Evolutionary conservation across 2,888 invertebrate species (phyloP).

Genomic region (Plutella xylostella): DNA sequence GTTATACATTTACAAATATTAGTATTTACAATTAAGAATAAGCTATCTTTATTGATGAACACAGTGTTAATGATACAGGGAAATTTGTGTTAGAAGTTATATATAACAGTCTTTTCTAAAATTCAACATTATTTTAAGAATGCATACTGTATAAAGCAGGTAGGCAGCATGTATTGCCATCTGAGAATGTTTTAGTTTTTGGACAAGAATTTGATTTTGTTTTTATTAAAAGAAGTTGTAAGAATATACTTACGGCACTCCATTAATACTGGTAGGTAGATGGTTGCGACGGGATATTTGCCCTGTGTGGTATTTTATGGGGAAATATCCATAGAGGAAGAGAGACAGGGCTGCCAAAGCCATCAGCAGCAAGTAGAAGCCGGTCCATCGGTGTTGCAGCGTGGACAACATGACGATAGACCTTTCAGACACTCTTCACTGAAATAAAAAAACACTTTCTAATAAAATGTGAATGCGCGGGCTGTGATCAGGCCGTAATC

Average conservation of each 20-base stretch:
- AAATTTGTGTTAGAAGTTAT: no score
- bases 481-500: slow-evolving; percentile 6
- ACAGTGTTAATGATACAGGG: no score
- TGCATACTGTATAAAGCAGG: no score
- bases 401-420: slow-evolving; percentile 40
- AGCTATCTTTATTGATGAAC: no score
- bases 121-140: no score
- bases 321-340: slow-evolving; percentile 74
- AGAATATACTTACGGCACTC: slow-evolving; percentile 60
- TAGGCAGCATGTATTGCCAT: no score
- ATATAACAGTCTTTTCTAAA: no score
- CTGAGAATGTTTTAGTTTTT: no score
- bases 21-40: no score
- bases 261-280: slow-evolving; percentile 64
- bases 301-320: slow-evolving; percentile 64
- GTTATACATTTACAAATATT: slow-evolving; percentile 15
- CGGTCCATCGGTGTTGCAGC: slow-evolving; percentile 55
- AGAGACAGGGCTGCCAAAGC: slow-evolving; percentile 47
- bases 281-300: slow-evolving; percentile 56
- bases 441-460: no score
- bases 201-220: no score
- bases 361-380: slow-evolving; percentile 46
- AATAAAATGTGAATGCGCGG: neutral
- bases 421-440: neutral
- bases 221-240: no score